Evolutionary conservation across 2,113 vertebrate species (phyloP).

Genomic region (Propithecus coquereli): DNA sequence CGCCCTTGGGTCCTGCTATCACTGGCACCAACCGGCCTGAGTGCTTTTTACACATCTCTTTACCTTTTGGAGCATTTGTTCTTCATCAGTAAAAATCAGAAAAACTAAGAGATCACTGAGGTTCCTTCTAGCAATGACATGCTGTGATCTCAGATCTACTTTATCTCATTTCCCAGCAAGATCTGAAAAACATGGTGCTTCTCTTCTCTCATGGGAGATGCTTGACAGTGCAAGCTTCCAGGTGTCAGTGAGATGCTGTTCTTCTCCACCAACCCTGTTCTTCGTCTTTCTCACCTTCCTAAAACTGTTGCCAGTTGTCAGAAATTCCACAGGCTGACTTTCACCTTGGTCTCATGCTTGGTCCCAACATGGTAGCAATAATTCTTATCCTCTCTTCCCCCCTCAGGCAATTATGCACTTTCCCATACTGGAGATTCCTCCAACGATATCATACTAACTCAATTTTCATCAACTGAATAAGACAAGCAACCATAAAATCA

Average conservation of each 20-base stretch:
- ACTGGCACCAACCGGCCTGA: neutral
- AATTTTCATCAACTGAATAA: constrained; percentile 64
- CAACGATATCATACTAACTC: constrained; percentile 51
- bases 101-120: neutral
- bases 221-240: neutral
- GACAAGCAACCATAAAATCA: neutral
- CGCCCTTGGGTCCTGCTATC: neutral
- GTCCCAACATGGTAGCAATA: neutral
- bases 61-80: neutral
- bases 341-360: neutral
- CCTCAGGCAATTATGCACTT: constrained; percentile 45
- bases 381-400: neutral
- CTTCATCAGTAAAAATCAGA: neutral
- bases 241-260: neutral
- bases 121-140: neutral
- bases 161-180: neutral
- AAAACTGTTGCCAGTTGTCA: neutral
- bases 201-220: neutral
- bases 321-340: neutral
- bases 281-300: neutral
- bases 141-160: neutral
- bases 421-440: constrained; percentile 42
- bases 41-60: neutral
- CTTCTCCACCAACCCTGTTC: neutral
- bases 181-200: neutral